Evolutionary conservation across 2,113 vertebrate species (phyloP).

Genomic region (Mustela nigripes): DNA sequence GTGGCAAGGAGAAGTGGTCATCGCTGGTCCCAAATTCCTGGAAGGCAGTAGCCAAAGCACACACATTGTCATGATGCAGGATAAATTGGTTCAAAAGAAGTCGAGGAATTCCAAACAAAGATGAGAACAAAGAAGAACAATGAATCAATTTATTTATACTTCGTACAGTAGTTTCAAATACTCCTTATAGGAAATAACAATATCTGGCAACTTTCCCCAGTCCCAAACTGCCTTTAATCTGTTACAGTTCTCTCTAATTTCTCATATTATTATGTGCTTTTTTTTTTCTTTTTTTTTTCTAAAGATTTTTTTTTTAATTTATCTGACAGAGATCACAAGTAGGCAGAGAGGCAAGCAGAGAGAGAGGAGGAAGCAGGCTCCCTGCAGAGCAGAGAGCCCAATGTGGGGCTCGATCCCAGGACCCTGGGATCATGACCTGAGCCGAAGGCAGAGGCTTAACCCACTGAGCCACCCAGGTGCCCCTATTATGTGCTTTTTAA

Average conservation of each 20-base stretch:
- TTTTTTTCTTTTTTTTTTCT: neutral
- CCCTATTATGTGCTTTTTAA: neutral
- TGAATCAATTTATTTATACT: slow-evolving; percentile 42
- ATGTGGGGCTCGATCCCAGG: no score
- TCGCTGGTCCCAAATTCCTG: slow-evolving; percentile 42
- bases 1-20: neutral
- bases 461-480: no score
- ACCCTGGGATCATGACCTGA: no score
- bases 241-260: neutral
- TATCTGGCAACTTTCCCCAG: neutral
- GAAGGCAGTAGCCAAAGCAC: slow-evolving; percentile 59
- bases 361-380: no score
- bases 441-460: no score
- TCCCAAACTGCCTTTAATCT: neutral
- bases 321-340: no score
- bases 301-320: no score
- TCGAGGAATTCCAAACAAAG: slow-evolving; percentile 73
- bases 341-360: no score
- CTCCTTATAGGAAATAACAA: slow-evolving; percentile 9
- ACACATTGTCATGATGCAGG: neutral
- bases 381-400: no score
- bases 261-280: neutral
- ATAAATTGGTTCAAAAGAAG: slow-evolving; percentile 52
- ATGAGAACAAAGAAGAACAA: slow-evolving; percentile 64
- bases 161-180: slow-evolving; percentile 44